Base-by-base conservation (phyloP, 2,888 invertebrate genomes). In the Druceiella hillmani region DNA sequence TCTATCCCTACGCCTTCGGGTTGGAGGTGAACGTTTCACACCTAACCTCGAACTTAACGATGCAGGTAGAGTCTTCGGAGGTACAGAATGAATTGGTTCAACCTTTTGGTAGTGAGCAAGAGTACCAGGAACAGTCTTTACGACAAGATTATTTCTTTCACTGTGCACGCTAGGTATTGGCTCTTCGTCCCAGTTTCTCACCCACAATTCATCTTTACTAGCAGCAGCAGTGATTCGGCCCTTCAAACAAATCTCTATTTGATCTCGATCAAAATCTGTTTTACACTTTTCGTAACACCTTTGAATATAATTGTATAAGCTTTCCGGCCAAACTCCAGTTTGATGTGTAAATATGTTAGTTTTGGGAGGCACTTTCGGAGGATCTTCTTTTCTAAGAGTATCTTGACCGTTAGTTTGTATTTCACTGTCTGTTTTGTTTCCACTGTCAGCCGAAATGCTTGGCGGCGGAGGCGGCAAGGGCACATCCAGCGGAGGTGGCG, bases 111-210 rank as follows among this genome's bases (percentile, higher is more conserved):
- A 76, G 54, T 78, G 66, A 45, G 75, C 61, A 51, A 80, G 57
- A 49, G 75, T 61, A 47, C 78, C 74, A 46, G 72, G 64, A 16
- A 77, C 75, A 34, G 77, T 73, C 53, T 79, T 79, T 15, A 78
- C 78, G 38, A 78, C 74, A 54, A 81, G 67, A 46, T 71, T 77
- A 63, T 81, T 79, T 22, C 84, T 74, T 59, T 87, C 87, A 59
- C 87, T 87, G 56, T 86, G 79, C 36, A 87, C 85, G 62, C 83
- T 87, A 26, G 97, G 97, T 50, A 97, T 76, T 17, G 94, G 89
- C 61, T 98, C 97, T 46, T 79, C 81, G 52, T 86, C 85, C 99
- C 99, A 99, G 68, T 98, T 90, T 56, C 91, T 87, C 2, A 83
- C 82, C 79, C 86, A 86, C 28, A 93, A 76, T 48, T 87, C 86